Conservation (phyloP, 2,888 invertebrate genomes). For the Latrodectus elegans region DNA sequence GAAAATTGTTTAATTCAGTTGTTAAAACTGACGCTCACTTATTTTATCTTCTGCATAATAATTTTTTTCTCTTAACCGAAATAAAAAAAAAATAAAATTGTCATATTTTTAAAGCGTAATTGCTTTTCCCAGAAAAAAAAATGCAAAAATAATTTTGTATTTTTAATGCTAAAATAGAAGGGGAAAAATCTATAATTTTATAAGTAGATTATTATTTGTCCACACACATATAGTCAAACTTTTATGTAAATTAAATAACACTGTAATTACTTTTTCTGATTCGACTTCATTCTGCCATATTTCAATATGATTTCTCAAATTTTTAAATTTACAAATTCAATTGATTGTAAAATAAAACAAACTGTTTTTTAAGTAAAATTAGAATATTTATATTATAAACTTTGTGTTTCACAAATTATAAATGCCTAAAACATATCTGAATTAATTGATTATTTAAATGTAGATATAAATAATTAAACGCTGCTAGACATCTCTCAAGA, state of each 20-base stretch:
- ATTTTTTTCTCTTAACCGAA: neutral
- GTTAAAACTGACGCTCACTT: too few relatives aligned
- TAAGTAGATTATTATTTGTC: neutral
- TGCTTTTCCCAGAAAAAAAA: neutral
- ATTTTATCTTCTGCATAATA: too few relatives aligned
- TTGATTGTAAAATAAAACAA: neutral
- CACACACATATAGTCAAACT: too few relatives aligned
- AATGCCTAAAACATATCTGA: neutral
- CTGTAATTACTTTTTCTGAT: too few relatives aligned
- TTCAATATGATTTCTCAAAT: neutral
- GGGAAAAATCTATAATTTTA: neutral
- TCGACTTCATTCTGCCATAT: too few relatives aligned
- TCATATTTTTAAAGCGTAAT: neutral
- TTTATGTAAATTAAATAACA: too few relatives aligned
- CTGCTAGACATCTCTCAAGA: too few relatives aligned
- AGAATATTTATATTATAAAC: neutral
- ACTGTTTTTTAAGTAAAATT: neutral
- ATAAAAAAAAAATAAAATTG: neutral
- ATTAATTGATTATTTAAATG: too few relatives aligned
- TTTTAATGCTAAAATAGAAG: neutral
- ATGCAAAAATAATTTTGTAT: neutral
- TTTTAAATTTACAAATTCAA: neutral
- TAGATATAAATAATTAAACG: too few relatives aligned
- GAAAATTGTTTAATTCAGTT: too few relatives aligned
- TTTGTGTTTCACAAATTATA: neutral